Percentiles rank a stretch among this genome's conserved stretches.
These are phyloP conservation scores for Chlorodrepanis virens DNA, from an alignment of 2,113 vertebrate genomes.

Conservation along the genomic window DNA sequence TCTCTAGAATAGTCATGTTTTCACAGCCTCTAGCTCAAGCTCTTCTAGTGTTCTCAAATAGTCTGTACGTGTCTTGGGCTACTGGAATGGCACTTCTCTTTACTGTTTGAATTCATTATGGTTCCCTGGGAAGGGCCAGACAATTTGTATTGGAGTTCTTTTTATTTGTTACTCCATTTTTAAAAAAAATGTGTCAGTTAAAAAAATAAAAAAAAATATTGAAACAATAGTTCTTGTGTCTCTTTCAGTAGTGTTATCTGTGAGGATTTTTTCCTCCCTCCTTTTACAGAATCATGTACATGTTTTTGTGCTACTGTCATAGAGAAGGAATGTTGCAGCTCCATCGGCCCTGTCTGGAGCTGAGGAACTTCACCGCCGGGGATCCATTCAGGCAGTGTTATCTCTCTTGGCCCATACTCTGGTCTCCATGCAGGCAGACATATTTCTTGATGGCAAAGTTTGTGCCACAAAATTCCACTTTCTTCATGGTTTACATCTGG, in stretches of 20 bases:
- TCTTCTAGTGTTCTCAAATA: neutral
- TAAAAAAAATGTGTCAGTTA: slow-evolving; percentile 43
- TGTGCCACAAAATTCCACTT: neutral
- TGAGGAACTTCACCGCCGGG: neutral
- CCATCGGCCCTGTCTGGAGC: slow-evolving; percentile 34
- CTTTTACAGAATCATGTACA: slow-evolving; percentile 59
- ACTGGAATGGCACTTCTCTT: neutral
- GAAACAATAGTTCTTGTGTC: slow-evolving; percentile 75
- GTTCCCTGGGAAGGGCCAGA: neutral
- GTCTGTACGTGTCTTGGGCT: neutral
- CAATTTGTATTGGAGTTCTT: neutral
- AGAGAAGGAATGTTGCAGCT: slow-evolving; percentile 77
- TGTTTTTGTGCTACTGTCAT: slow-evolving; percentile 67
- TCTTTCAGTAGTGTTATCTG: slow-evolving; percentile 69
- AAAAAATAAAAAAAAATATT: slow-evolving; percentile 78
- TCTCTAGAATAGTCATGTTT: neutral
- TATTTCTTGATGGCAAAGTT: neutral
- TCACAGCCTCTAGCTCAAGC: neutral
- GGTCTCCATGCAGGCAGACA: neutral
- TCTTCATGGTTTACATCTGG: neutral
- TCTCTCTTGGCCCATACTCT: neutral
- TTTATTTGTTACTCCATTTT: slow-evolving; percentile 13
- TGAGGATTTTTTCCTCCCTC: slow-evolving; percentile 72
- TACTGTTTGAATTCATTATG: neutral
- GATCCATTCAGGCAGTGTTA: neutral